Percentiles rank a stretch among this genome's conserved stretches.
Evolutionary conservation across 2,113 vertebrate genomes (phyloP).

Genomic region (Xyliphius kryptos): DNA sequence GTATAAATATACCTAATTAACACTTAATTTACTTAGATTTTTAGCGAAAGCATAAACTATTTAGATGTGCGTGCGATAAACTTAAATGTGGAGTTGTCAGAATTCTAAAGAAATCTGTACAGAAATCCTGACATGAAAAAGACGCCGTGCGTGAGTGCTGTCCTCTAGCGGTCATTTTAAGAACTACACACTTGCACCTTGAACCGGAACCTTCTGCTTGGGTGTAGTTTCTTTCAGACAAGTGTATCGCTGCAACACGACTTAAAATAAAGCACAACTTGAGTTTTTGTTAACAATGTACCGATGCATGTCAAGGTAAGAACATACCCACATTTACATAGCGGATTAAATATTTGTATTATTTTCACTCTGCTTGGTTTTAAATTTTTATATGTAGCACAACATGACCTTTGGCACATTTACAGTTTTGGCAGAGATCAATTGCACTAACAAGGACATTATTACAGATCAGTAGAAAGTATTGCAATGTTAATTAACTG

Average conservation of each 20-base stretch:
- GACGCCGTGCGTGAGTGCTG: no score
- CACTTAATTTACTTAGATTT: no score
- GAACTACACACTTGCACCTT: not conserved
- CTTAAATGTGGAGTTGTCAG: no score
- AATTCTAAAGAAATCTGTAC: no score
- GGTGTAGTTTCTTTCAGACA: constrained; percentile 36
- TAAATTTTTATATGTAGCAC: not conserved
- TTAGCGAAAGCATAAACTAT: no score
- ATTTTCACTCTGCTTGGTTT: not conserved
- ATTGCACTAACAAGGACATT: no score
- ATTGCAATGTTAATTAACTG: constrained; percentile 1
- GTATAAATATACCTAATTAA: no score
- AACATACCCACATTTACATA: not conserved
- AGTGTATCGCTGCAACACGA: constrained; percentile 23
- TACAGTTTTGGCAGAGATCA: not conserved
- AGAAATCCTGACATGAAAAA: no score
- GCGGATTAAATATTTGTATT: not conserved
- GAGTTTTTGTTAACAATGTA: constrained; percentile 43
- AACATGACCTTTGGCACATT: constrained; percentile 34
- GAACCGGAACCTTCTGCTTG: not conserved
- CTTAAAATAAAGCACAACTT: not conserved
- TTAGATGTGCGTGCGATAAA: no score
- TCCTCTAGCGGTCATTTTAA: constrained; percentile 40
- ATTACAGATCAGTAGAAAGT: constrained; percentile 43
- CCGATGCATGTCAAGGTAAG: constrained; percentile 51